A percentile compares a stretch with the other conserved stretches of the same genome.
Evolutionary conservation across 2,888 invertebrate genomes (phyloP).

Genomic region (Dastarcus helophoroides): DNA sequence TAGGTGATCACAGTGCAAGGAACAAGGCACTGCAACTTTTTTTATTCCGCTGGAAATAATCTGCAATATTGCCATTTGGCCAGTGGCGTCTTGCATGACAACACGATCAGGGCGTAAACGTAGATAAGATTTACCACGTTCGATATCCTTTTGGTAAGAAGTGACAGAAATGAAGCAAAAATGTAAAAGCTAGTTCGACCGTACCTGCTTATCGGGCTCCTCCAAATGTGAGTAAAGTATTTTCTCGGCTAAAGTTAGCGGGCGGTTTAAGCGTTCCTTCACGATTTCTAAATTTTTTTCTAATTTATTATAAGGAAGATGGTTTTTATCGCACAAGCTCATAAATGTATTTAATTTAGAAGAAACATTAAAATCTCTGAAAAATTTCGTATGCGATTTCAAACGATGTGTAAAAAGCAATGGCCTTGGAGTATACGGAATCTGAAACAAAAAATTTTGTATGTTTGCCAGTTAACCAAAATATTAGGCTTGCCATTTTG

Average conservation of each 20-base stretch:
- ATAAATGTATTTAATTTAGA: slow-evolving; percentile 61
- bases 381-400: not conserved
- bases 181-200: slow-evolving; percentile 12
- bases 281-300: slow-evolving; percentile 60
- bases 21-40: slow-evolving; percentile 86
- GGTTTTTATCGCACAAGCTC: slow-evolving; percentile 71
- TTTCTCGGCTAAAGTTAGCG: slow-evolving; percentile 88
- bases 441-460: too few relatives aligned
- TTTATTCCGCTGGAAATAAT: slow-evolving; percentile 92
- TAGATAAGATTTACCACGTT: slow-evolving; percentile 77
- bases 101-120: slow-evolving; percentile 86
- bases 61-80: slow-evolving; percentile 96
- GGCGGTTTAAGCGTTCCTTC: slow-evolving; percentile 71
- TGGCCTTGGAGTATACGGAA: too few relatives aligned
- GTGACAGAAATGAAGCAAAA: too few relatives aligned
- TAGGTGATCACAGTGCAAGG: slow-evolving; percentile 95
- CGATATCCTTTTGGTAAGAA: slow-evolving; percentile 55
- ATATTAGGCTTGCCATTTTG: too few relatives aligned
- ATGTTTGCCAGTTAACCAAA: too few relatives aligned
- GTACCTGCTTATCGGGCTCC: slow-evolving; percentile 65
- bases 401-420: too few relatives aligned
- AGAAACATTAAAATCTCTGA: slow-evolving; percentile 36
- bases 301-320: slow-evolving; percentile 72
- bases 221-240: slow-evolving; percentile 90
- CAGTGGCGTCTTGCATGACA: slow-evolving; percentile 97